A percentile compares a stretch with the other conserved stretches of the same genome.
phyloP scores from a whole-genome alignment of 1,140 invertebrate species.

The Epicauta chinensis region DNA sequence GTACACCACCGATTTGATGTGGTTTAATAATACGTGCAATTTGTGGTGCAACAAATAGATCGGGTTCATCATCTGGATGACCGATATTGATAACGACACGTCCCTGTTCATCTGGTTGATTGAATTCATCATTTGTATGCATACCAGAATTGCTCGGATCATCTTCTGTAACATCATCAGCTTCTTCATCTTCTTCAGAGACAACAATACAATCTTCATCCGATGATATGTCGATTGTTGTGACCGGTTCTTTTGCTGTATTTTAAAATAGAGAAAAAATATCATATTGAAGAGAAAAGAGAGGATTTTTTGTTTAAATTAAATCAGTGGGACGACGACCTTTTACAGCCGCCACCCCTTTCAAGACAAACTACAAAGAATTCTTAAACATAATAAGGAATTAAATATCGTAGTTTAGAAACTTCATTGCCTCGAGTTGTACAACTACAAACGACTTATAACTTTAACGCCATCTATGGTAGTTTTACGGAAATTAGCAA shows the following conservation, averaged over 20 bases:
- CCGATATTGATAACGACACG: constrained; percentile 92
- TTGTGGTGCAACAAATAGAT: constrained; percentile 90
- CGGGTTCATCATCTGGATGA: constrained; percentile 87
- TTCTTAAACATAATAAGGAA: too few relatives aligned
- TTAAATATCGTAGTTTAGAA: too few relatives aligned
- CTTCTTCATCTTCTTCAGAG: constrained; percentile 59
- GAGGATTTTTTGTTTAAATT: neutral
- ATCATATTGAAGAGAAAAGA: neutral
- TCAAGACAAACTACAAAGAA: too few relatives aligned
- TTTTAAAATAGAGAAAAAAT: neutral
- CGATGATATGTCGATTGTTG: constrained; percentile 61
- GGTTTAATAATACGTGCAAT: constrained; percentile 91
- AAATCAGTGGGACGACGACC: neutral
- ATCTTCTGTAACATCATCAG: constrained; percentile 52
- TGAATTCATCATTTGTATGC: constrained; percentile 87
- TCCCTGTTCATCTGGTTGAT: constrained; percentile 86
- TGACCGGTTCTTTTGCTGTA: constrained; percentile 39
- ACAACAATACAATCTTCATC: constrained; percentile 77
- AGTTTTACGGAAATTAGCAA: too few relatives aligned
- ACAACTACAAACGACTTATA: too few relatives aligned
- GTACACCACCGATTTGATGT: constrained; percentile 93
- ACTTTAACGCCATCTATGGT: too few relatives aligned
- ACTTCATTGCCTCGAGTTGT: too few relatives aligned
- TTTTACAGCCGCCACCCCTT: too few relatives aligned
- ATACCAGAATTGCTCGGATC: constrained; percentile 58